Percentiles rank a stretch among this genome's conserved stretches.
Conservation (phyloP, 2,888 invertebrate genomes). For the Saturnia japonica region DNA sequence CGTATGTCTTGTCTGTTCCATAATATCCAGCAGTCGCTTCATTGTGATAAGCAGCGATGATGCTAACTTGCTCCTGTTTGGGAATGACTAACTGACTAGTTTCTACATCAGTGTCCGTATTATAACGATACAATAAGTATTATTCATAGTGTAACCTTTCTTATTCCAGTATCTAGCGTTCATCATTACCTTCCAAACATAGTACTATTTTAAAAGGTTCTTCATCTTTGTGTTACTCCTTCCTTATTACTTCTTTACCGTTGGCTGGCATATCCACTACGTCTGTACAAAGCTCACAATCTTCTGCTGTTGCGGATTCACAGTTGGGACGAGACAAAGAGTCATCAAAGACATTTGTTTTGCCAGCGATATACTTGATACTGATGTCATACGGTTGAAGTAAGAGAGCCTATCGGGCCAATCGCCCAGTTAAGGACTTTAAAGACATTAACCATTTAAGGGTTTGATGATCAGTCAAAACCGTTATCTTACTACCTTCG, state of each 20-base stretch:
- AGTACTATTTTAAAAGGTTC: conserved; percentile 31
- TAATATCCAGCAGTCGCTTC: no score
- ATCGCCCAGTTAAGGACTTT: conserved; percentile 49
- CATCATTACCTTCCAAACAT: conserved; percentile 27
- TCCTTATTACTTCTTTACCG: conserved; percentile 27
- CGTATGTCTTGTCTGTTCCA: conserved; percentile 28
- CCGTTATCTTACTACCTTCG: conserved; percentile 37
- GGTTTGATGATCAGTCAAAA: conserved; percentile 63
- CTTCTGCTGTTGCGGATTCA: not conserved
- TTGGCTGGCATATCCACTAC: conserved; percentile 24
- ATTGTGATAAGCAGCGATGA: no score
- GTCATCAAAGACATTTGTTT: conserved; percentile 54
- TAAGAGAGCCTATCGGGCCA: conserved; percentile 60
- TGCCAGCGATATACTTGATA: no score
- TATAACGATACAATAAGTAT: conserved; percentile 33
- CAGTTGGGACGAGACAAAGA: conserved; percentile 42
- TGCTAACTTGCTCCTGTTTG: no score
- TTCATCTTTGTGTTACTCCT: no score
- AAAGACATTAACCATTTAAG: conserved; percentile 53
- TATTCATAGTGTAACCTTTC: conserved; percentile 29
- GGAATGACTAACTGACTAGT: no score
- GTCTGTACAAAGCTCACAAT: conserved; percentile 13
- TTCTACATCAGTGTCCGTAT: conserved; percentile 24
- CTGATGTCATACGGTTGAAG: conserved; percentile 54
- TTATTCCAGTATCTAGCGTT: conserved; percentile 25